Evolutionary conservation across 2,113 vertebrate genomes (phyloP).

Genomic region (Loxodonta africana): DNA sequence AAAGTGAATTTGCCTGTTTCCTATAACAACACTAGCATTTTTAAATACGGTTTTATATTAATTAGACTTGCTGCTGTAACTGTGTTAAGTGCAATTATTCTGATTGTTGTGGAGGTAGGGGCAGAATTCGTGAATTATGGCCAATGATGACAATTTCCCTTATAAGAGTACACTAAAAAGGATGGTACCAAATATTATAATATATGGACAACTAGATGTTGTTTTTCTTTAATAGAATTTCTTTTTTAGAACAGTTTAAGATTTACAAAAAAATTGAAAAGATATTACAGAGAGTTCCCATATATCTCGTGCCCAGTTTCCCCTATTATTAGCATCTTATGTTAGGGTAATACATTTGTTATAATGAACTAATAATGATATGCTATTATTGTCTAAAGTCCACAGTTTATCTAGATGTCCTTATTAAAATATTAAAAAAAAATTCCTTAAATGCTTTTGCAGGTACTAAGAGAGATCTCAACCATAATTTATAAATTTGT

Average conservation of each 20-base stretch:
- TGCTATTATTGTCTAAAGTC: background rate
- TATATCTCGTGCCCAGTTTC: background rate
- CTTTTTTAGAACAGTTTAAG: background rate
- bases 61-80: background rate
- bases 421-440: background rate
- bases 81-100: background rate
- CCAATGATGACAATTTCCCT: background rate
- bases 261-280: background rate
- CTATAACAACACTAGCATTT: background rate
- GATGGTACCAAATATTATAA: background rate
- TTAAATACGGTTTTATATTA: background rate
- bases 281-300: background rate
- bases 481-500: background rate
- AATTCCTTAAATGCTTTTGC: conserved; percentile 11
- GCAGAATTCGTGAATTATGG: background rate
- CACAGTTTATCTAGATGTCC: background rate
- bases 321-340: background rate
- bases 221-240: background rate
- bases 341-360: background rate
- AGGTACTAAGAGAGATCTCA: background rate
- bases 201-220: background rate
- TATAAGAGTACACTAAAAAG: background rate
- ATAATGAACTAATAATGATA: background rate
- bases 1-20: conserved; percentile 11
- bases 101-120: background rate